Conservation (phyloP, 2,113 vertebrate species). For the Pogonocichla stellata region DNA sequence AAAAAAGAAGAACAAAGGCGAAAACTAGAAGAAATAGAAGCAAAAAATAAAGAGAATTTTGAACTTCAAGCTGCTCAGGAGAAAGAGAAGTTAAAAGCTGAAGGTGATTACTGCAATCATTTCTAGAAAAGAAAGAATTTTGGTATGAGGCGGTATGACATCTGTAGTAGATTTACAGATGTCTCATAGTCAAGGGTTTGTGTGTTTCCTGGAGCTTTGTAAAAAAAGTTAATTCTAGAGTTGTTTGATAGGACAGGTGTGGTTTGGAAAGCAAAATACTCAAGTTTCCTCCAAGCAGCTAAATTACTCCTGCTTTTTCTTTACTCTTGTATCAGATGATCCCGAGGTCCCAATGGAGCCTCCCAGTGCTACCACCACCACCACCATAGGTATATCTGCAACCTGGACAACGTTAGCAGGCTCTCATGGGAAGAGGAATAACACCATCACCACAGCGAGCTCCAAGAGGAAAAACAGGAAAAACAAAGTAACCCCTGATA, state of each 20-base stretch:
- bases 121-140: neutral
- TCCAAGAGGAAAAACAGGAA: constrained; percentile 98
- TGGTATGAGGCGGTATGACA: accelerated
- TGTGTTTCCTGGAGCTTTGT: neutral
- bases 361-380: constrained; percentile 97
- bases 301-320: neutral
- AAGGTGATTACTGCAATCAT: constrained; percentile 75
- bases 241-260: neutral
- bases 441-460: constrained; percentile 91
- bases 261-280: neutral
- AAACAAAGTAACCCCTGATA: constrained; percentile 90
- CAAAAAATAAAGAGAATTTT: constrained; percentile 93
- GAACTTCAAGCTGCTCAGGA: constrained; percentile 90
- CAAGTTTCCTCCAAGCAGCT: neutral
- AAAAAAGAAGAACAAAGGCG: constrained; percentile 90
- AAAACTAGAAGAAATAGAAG: constrained; percentile 93
- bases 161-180: neutral
- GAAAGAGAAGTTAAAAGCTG: constrained; percentile 91
- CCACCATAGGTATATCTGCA: constrained; percentile 97
- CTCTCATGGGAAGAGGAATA: constrained; percentile 92
- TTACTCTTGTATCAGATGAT: constrained; percentile 71
- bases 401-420: constrained; percentile 94
- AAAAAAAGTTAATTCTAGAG: neutral
- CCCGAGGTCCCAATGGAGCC: constrained; percentile 92
- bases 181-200: neutral